Evolutionary conservation across 1,140 invertebrate species (phyloP).

Genomic region (Macrotrachela quadricornifera): DNA sequence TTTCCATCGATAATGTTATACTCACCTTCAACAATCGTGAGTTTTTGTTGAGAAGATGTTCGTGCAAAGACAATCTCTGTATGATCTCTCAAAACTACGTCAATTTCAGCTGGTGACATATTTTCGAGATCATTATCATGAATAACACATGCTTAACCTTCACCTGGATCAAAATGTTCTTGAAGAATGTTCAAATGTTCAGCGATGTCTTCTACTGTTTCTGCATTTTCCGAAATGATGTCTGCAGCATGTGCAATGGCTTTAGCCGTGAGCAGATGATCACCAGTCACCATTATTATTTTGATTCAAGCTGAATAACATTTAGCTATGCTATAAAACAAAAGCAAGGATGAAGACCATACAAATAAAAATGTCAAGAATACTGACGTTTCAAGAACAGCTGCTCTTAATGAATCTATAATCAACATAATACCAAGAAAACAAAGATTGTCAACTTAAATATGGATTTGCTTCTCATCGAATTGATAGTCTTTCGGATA

Average conservation of each 20-base stretch:
- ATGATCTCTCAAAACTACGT: slow-evolving; percentile 47
- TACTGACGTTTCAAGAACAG: slow-evolving; percentile 11
- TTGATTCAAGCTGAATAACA: background rate
- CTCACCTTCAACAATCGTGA: slow-evolving; percentile 63
- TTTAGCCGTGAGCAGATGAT: slow-evolving; percentile 97
- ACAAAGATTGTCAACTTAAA: slow-evolving; percentile 66
- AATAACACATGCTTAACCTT: slow-evolving; percentile 71
- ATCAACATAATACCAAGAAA: slow-evolving; percentile 97
- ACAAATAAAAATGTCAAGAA: no score
- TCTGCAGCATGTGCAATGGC: slow-evolving; percentile 96
- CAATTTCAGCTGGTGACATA: slow-evolving; percentile 55
- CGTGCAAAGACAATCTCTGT: slow-evolving; percentile 56
- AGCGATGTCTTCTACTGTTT: slow-evolving; percentile 82
- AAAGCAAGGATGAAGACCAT: no score
- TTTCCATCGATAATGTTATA: no score
- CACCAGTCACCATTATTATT: slow-evolving; percentile 47
- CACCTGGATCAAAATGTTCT: slow-evolving; percentile 55
- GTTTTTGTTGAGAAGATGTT: slow-evolving; percentile 57
- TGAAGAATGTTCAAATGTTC: slow-evolving; percentile 62
- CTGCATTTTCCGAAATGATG: slow-evolving; percentile 85
- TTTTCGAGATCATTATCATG: slow-evolving; percentile 75
- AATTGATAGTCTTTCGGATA: slow-evolving; percentile 67
- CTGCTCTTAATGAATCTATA: slow-evolving; percentile 71
- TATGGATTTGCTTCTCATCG: slow-evolving; percentile 66
- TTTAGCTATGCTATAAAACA: background rate